Percentiles rank a stretch among this genome's conserved stretches.
phyloP scores from a whole-genome alignment of 2,888 invertebrate species.

The Trissonchulus sp. region DNA sequence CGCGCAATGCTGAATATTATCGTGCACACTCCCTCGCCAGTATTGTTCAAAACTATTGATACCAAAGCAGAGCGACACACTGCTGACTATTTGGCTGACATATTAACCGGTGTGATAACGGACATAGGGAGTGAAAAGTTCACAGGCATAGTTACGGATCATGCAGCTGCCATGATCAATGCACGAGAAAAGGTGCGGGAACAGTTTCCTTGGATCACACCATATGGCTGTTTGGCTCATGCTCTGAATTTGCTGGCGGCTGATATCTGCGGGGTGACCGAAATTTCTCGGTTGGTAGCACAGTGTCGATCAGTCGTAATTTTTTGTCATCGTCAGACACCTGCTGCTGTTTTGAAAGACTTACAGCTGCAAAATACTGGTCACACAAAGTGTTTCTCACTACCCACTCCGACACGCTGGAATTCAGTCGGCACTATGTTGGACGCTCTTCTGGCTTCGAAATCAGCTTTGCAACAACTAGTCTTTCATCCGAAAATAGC shows the following conservation, averaged over 20 bases:
- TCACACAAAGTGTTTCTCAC: neutral
- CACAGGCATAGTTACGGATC: neutral
- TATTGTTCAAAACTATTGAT: neutral
- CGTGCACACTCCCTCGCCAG: neutral
- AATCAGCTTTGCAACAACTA: neutral
- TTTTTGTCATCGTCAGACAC: constrained; percentile 1
- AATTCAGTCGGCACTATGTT: neutral
- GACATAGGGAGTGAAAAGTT: neutral
- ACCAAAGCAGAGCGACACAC: neutral
- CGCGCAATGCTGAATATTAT: neutral
- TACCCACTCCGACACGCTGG: neutral
- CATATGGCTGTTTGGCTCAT: neutral
- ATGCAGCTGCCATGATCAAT: constrained; percentile 2
- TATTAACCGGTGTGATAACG: neutral
- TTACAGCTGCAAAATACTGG: neutral
- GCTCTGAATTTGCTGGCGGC: neutral
- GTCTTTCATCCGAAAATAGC: neutral
- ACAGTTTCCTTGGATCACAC: constrained; percentile 14
- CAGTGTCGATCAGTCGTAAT: neutral
- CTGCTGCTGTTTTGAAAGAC: neutral
- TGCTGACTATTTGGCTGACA: neutral
- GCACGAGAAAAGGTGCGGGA: neutral
- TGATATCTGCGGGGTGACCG: neutral
- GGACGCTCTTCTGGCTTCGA: neutral
- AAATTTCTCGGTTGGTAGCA: neutral